These are phyloP conservation scores for Metellina segmentata DNA, from an alignment of 2,888 invertebrate genomes.

Conservation along the genomic window DNA sequence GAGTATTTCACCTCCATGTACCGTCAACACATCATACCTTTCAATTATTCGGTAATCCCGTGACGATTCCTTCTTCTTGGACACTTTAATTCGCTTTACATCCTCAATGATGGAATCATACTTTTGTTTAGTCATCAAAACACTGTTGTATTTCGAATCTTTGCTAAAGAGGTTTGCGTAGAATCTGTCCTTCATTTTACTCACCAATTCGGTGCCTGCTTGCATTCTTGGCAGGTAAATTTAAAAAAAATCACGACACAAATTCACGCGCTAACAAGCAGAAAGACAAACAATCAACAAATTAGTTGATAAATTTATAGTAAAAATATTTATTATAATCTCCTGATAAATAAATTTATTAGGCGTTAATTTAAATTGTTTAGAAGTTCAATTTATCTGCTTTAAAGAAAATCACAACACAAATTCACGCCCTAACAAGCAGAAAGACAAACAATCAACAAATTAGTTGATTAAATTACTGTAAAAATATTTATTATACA, in stretches of 20 bases:
- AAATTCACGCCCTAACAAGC: slow-evolving; percentile 8
- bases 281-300: too few relatives aligned
- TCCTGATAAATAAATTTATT: too few relatives aligned
- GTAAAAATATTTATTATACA: neutral
- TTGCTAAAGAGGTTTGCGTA: too few relatives aligned
- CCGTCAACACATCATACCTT: slow-evolving; percentile 43
- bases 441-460: too few relatives aligned
- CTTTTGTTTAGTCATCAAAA: slow-evolving; percentile 55
- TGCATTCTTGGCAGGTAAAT: too few relatives aligned
- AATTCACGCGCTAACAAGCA: too few relatives aligned
- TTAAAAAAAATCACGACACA: too few relatives aligned
- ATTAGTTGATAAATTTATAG: too few relatives aligned
- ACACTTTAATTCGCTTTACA: slow-evolving; percentile 60
- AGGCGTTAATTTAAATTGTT: too few relatives aligned
- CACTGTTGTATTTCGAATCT: slow-evolving; percentile 50
- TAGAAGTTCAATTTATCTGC: neutral
- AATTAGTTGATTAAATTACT: neutral
- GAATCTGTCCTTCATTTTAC: too few relatives aligned
- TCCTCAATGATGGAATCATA: slow-evolving; percentile 68
- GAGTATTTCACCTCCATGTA: slow-evolving; percentile 51
- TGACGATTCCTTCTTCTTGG: too few relatives aligned
- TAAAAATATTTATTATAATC: slow-evolving; percentile 49
- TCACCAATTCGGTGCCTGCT: too few relatives aligned
- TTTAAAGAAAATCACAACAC: neutral
- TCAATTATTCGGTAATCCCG: slow-evolving; percentile 64